A percentile compares a stretch with the other conserved stretches of the same genome.
Conservation (phyloP, 2,797 vertebrate species). For the Oreochromis mossambicus region DNA sequence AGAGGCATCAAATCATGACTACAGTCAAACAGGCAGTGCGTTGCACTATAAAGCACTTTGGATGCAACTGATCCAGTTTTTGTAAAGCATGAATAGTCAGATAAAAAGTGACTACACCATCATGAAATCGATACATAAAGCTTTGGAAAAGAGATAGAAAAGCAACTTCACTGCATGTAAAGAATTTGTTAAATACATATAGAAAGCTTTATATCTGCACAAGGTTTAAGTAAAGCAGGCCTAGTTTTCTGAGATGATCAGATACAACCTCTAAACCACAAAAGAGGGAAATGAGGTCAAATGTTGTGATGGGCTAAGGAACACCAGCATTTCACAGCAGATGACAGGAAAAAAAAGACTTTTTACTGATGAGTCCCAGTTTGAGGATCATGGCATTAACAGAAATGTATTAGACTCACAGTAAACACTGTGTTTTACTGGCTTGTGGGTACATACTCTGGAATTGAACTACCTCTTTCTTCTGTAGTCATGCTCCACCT, state of each 20-base stretch:
- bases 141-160: background rate
- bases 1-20: background rate
- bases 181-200: background rate
- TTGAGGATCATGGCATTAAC: background rate
- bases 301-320: background rate
- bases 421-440: background rate
- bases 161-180: background rate
- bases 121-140: background rate
- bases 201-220: background rate
- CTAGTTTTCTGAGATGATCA: background rate
- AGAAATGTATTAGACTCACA: background rate
- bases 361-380: background rate
- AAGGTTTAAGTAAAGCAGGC: background rate
- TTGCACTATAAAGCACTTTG: background rate
- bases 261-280: background rate
- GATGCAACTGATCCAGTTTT: no score
- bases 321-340: background rate
- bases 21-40: background rate
- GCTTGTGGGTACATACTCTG: background rate
- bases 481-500: background rate
- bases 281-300: background rate
- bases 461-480: background rate
- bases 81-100: background rate
- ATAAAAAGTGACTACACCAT: background rate
- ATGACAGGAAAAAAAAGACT: rapidly evolving